These are phyloP conservation scores for Aphodius granarius DNA, from an alignment of 2,888 invertebrate genomes.

Conservation along the genomic window DNA sequence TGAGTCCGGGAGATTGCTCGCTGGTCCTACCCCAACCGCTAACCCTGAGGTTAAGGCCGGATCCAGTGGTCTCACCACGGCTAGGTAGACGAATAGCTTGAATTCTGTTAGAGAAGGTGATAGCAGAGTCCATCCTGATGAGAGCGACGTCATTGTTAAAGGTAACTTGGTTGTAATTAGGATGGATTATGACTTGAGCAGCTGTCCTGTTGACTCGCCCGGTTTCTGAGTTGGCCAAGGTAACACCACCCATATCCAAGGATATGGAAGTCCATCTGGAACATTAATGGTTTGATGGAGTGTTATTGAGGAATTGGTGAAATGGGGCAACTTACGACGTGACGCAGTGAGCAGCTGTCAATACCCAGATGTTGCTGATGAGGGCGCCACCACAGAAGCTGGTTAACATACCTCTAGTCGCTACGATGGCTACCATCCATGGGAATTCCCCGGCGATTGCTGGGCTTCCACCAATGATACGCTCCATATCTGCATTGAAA, in stretches of 20 bases:
- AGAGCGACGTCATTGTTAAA: constrained; percentile 27
- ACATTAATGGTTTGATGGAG: not conserved
- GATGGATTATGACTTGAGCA: not conserved
- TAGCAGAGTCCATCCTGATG: not conserved
- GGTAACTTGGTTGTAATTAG: not conserved
- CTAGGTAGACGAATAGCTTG: constrained; percentile 26
- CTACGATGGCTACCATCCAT: constrained; percentile 38
- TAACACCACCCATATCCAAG: constrained; percentile 9
- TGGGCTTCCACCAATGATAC: constrained; percentile 38
- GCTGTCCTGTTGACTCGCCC: constrained; percentile 9
- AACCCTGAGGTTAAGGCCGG: constrained; percentile 24
- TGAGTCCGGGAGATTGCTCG: constrained; percentile 8
- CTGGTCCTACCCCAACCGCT: constrained; percentile 37
- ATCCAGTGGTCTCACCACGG: constrained; percentile 22
- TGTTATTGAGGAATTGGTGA: not conserved
- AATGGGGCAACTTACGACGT: constrained; percentile 20
- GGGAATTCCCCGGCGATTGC: constrained; percentile 42
- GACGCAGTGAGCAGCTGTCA: constrained; percentile 37
- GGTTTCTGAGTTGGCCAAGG: not conserved
- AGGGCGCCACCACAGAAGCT: constrained; percentile 35
- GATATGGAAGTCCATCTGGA: not conserved
- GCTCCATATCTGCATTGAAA: not conserved
- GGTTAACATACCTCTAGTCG: not conserved
- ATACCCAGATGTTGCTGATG: constrained; percentile 29
- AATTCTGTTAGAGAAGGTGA: constrained; percentile 23